These are phyloP conservation scores for Halichoeres trimaculatus DNA, from an alignment of 2,113 vertebrate species.

Conservation along the genomic window DNA sequence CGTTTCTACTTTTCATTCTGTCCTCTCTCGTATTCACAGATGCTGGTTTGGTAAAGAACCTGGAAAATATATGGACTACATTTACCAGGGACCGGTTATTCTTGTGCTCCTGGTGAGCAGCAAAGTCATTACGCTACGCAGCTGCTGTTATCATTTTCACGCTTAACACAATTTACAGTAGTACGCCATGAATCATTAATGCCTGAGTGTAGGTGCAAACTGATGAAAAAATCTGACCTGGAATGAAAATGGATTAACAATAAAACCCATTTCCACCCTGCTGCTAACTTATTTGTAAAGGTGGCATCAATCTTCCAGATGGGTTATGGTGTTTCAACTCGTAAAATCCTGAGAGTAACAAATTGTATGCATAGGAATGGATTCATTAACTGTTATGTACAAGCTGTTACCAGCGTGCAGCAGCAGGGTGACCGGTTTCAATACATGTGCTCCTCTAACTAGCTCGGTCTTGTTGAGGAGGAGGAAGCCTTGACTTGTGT, in stretches of 20 bases:
- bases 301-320: slow-evolving; percentile 17
- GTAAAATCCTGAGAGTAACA: slow-evolving; percentile 1
- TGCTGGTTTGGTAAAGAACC: slow-evolving; percentile 99
- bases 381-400: slow-evolving; percentile 6
- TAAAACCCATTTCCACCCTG: slow-evolving; percentile 9
- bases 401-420: slow-evolving; percentile 1
- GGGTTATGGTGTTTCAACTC: neutral
- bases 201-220: neutral
- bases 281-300: neutral
- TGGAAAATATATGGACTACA: slow-evolving; percentile 96
- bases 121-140: neutral
- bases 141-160: neutral
- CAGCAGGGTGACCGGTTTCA: neutral
- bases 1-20: fast-evolving
- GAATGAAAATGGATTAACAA: slow-evolving; percentile 27
- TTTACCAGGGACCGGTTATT: slow-evolving; percentile 98
- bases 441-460: neutral
- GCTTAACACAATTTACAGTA: neutral
- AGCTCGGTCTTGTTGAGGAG: neutral
- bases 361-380: slow-evolving; percentile 7
- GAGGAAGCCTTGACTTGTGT: slow-evolving; percentile 17
- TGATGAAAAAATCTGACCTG: neutral
- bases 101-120: slow-evolving; percentile 93
- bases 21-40: slow-evolving; percentile 73
- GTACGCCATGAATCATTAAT: neutral